Evolutionary conservation across 2,797 vertebrate genomes (phyloP), one percentile per base, ranked within the genome.

Genomic region (Typhlichthys subterraneus): DNA sequence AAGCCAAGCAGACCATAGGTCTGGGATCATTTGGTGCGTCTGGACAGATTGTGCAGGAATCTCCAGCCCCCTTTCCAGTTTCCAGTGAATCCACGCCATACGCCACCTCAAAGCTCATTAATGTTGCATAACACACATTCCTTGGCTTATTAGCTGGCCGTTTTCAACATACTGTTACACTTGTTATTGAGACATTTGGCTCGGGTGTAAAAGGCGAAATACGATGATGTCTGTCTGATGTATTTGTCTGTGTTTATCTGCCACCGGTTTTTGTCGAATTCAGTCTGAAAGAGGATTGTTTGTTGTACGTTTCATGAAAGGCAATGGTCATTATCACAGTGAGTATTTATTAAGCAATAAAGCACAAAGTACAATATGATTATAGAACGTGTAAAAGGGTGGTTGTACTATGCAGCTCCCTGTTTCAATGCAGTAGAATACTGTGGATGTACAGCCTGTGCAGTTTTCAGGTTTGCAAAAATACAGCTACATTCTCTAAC

Each of bases 51-150:
- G 57, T 61, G 47, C 60, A 29, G 38, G 42, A 61, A 68, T 45
- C 57, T 49, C 33, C 15, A 53, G 12, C 57, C 53, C 7, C 61
- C 63, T 72, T 65, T 60, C 69, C 50, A 56, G 61, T 33, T 51
- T 42, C 59, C 13, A 80, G 77, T 76, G 74, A 80, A 73, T 78
- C 78, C 61, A 79, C 70, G 58, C 78, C 67, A 70, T 73, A 57
- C 73, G 71, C 23, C 12, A 52, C 64, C 45, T 52, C 12, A 57
- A 52, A 61, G 53, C 71, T 70, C 70, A 61, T 73, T 71, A 45
- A 15, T 45, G 38, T 76, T 69, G 65, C 54, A 69, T 65, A 73
- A 75, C 42, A 57, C 12, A 53, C 56, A 56, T 67, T 59, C 51
- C 42, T 5, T 12, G 13, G 19, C 61, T 61, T 49, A 61, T 78